Conservation (phyloP, 2,797 vertebrate genomes). For the Onychomys torridus region DNA sequence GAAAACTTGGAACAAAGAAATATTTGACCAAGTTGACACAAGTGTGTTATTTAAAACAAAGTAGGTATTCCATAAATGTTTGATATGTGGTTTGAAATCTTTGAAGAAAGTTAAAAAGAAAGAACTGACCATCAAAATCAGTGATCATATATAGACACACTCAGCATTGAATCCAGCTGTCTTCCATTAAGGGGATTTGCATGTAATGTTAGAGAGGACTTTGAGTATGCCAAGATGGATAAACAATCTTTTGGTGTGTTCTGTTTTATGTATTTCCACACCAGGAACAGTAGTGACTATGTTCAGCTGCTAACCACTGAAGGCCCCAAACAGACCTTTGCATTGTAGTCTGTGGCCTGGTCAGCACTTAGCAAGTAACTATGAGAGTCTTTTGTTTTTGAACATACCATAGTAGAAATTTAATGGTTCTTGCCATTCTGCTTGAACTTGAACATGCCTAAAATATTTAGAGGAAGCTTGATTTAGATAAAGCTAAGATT, state of each 20-base stretch:
- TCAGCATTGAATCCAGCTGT: background rate
- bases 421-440: slow-evolving; percentile 5
- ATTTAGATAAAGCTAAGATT: background rate
- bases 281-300: background rate
- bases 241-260: background rate
- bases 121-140: background rate
- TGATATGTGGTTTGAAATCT: slow-evolving; percentile 5
- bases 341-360: background rate
- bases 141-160: background rate
- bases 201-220: slow-evolving; percentile 9
- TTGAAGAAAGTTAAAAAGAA: slow-evolving; percentile 23
- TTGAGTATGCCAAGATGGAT: background rate
- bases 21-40: background rate
- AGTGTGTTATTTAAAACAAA: slow-evolving; percentile 33
- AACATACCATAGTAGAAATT: background rate
- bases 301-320: slow-evolving; percentile 22
- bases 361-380: slow-evolving; percentile 17
- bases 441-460: background rate
- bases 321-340: background rate
- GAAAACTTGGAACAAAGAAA: background rate
- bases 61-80: background rate
- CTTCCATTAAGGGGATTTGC: background rate
- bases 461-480: slow-evolving; percentile 12
- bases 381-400: background rate
- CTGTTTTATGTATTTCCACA: background rate